Base-by-base conservation (phyloP, 2,888 invertebrate genomes). In the Teinopalpus imperialis region DNA sequence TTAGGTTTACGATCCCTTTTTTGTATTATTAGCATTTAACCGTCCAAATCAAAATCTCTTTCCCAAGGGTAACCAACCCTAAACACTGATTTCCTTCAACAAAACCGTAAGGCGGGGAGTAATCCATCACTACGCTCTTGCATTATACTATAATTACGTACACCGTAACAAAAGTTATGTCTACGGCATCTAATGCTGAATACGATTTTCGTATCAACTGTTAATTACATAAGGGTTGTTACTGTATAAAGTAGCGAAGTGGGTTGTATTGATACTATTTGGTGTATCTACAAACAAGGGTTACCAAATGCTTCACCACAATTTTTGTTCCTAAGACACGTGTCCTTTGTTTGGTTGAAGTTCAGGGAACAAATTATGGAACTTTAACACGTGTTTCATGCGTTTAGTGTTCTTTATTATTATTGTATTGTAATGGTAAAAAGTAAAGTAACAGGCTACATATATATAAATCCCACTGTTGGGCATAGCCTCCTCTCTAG, bases 291-390 rank as follows among this genome's bases (percentile, higher is more conserved):
- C 30, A 41, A 46, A 46, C 41, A 41, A 41, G 46, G 46, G 46
- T 20, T 43, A 37, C 44, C 44, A 48, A 57, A 57, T 63, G 61
- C 59, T 59, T 49, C 50, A 63, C 62, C 66, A 61, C 62, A 57
- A 56, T 53, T 50, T 49, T 32, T 48, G 56, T 46, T 48, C 27
- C 36, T 40, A 2, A 26, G 63, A 40, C 81, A 78, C 81, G 80
- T 79, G 81, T 23, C 69, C 54, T 64, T 79, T 79, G 77, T 80
- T 74, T 69, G 72, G 65, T 32, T 29, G 29, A 48, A 46, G 40
- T 35, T 45, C 53, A 51, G 49, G 51, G 48, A 59, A 49, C 60
- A 74, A 77, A 81, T 81, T 80, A 78, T 58, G 63, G 66, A 54
- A 30, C 29, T 41, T 43, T 30, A 8, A 34, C 34, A 21, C 36